These are phyloP conservation scores for Platyura marginata DNA, from an alignment of 1,140 invertebrate genomes.

Conservation along the genomic window DNA sequence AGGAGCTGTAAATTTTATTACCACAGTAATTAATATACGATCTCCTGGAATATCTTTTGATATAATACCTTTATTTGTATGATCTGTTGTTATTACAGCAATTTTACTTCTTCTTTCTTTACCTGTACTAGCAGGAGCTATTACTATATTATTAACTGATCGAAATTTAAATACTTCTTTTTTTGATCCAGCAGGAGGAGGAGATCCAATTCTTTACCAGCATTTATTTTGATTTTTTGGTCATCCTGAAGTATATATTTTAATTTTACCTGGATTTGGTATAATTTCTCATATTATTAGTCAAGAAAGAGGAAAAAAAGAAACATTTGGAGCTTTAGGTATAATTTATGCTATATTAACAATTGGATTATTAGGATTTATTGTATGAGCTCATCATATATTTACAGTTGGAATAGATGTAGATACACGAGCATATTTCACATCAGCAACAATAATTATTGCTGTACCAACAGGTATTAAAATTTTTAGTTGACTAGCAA, in stretches of 20 bases:
- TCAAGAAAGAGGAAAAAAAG: conserved; percentile 34
- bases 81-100: conserved; percentile 46
- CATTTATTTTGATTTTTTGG: conserved; percentile 68
- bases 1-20: conserved; percentile 44
- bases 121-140: conserved; percentile 50
- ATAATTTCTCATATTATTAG: conserved; percentile 44
- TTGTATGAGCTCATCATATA: conserved; percentile 53
- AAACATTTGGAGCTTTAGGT: conserved; percentile 34
- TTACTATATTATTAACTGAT: conserved; percentile 51
- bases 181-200: conserved; percentile 44
- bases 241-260: conserved; percentile 60
- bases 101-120: conserved; percentile 42
- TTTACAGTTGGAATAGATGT: conserved; percentile 55
- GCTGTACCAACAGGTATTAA: conserved; percentile 43
- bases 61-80: conserved; percentile 37
- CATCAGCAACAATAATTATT: conserved; percentile 54
- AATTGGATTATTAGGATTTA: conserved; percentile 45
- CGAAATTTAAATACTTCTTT: conserved; percentile 51
- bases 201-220: conserved; percentile 52
- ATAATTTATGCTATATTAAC: conserved; percentile 43
- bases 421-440: conserved; percentile 53
- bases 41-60: conserved; percentile 27
- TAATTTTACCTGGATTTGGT: conserved; percentile 42
- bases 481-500: conserved; percentile 45
- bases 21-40: conserved; percentile 37